These are phyloP conservation scores for Altica lythri DNA, from an alignment of 2,888 invertebrate species.

Conservation along the genomic window DNA sequence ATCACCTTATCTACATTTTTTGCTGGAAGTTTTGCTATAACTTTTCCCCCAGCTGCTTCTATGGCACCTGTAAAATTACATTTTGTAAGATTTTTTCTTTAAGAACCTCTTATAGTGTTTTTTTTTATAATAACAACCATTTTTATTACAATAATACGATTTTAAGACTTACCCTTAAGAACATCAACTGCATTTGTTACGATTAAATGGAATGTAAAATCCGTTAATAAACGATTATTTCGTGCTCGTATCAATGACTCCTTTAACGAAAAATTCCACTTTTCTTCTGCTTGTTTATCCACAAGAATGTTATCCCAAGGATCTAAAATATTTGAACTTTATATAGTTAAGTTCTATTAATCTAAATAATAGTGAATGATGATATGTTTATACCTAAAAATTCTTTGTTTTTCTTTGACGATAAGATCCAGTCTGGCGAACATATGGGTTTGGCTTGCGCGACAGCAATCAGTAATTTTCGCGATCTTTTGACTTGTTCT, in stretches of 20 bases:
- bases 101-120: too few relatives aligned
- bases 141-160: neutral
- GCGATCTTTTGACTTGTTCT: constrained; percentile 62
- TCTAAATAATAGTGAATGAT: neutral
- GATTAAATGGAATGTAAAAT: constrained; percentile 46
- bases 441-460: constrained; percentile 67
- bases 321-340: constrained; percentile 61
- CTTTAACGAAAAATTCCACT: constrained; percentile 58
- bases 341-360: constrained; percentile 4
- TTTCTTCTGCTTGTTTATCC: constrained; percentile 59
- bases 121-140: constrained; percentile 11
- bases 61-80: constrained; percentile 52
- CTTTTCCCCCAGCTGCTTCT: constrained; percentile 54
- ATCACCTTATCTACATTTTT: constrained; percentile 40
- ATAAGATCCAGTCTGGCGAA: constrained; percentile 50
- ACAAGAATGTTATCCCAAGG: constrained; percentile 62
- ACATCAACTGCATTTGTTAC: constrained; percentile 48
- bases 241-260: constrained; percentile 49
- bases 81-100: too few relatives aligned
- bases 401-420: constrained; percentile 46
- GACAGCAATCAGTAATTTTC: constrained; percentile 65
- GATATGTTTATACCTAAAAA: constrained; percentile 50
- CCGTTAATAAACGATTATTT: constrained; percentile 45
- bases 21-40: constrained; percentile 45
- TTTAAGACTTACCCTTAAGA: constrained; percentile 47